Conservation (phyloP, 2,888 invertebrate genomes). For the Automeris io region DNA sequence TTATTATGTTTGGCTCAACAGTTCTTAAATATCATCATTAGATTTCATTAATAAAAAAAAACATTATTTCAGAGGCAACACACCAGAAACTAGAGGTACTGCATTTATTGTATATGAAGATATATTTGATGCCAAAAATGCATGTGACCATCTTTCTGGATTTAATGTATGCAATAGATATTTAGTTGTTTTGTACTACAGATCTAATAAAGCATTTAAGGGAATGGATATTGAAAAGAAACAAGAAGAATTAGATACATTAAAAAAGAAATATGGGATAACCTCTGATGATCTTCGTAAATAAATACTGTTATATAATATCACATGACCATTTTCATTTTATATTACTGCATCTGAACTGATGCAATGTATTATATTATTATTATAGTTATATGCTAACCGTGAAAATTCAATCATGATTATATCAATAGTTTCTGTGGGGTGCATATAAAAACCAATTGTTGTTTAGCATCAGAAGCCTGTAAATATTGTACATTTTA, state of each 20-base stretch:
- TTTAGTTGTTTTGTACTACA: constrained; percentile 98
- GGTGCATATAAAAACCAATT: too few relatives aligned
- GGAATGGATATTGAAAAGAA: constrained; percentile 96
- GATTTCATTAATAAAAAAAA: too few relatives aligned
- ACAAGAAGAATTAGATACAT: constrained; percentile 95
- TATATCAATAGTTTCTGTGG: too few relatives aligned
- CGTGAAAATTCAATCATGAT: too few relatives aligned
- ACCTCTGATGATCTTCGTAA: constrained; percentile 73
- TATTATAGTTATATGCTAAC: too few relatives aligned
- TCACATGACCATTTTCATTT: not conserved
- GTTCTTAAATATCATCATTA: too few relatives aligned
- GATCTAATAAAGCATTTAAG: constrained; percentile 97
- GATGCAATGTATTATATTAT: too few relatives aligned
- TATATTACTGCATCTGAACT: not conserved
- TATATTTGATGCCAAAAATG: constrained; percentile 99
- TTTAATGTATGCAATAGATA: constrained; percentile 99
- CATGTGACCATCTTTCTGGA: constrained; percentile 98
- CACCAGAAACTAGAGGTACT: constrained; percentile 98
- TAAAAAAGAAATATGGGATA: constrained; percentile 96
- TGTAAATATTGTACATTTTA: too few relatives aligned
- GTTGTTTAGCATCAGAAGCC: too few relatives aligned
- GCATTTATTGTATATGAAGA: constrained; percentile 99
- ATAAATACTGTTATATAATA: constrained; percentile 31
- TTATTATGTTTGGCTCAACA: too few relatives aligned
- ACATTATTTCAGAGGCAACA: constrained; percentile 92